These are phyloP conservation scores for Rallus crepitans DNA, from an alignment of 2,797 vertebrate genomes.

Conservation along the genomic window DNA sequence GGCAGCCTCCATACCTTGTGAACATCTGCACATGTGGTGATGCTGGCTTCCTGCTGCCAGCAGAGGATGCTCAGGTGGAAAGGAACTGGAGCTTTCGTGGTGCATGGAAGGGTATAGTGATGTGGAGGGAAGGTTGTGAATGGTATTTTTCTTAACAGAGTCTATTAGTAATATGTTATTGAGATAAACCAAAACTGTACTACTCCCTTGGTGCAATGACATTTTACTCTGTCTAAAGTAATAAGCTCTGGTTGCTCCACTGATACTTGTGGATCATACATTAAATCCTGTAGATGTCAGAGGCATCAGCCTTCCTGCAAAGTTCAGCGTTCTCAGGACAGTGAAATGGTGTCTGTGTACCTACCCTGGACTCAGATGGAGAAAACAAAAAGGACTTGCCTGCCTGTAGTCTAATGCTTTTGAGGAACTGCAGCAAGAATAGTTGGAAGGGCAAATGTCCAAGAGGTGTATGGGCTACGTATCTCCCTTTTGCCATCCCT, in stretches of 20 bases:
- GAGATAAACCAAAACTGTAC: not conserved
- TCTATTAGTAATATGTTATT: not conserved
- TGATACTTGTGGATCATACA: not conserved
- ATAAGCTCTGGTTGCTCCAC: not conserved
- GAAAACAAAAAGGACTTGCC: not conserved
- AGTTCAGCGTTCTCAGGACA: not conserved
- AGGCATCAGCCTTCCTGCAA: not conserved
- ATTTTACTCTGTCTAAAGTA: not conserved
- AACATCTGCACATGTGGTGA: fast-evolving
- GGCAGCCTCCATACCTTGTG: not conserved
- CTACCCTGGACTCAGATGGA: not conserved
- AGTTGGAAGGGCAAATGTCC: not conserved
- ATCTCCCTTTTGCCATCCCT: not conserved
- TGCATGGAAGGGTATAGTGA: not conserved
- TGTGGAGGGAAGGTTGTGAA: not conserved
- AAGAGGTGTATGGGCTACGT: not conserved
- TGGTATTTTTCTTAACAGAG: not conserved
- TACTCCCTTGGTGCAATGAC: not conserved
- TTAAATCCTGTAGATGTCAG: not conserved
- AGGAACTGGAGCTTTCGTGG: not conserved
- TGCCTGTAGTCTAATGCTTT: not conserved
- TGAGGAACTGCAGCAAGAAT: not conserved
- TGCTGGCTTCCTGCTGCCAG: not conserved
- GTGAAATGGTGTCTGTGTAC: not conserved
- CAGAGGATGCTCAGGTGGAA: not conserved